Percentiles rank a stretch among this genome's conserved stretches.
Conservation (phyloP, 1,140 invertebrate species). For the Phymastichus coffea region DNA sequence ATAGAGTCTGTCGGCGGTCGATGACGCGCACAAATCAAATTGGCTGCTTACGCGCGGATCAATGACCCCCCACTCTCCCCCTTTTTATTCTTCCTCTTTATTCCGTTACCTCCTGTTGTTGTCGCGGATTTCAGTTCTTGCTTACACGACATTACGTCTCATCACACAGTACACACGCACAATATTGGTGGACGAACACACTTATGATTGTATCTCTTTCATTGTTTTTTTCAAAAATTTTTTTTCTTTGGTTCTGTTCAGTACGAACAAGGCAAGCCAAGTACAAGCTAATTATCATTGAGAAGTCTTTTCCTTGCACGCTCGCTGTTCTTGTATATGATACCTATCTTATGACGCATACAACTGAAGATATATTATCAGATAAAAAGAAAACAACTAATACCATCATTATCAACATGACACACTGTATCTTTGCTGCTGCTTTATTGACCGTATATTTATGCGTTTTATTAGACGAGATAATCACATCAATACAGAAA, state of each 20-base stretch:
- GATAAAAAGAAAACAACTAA: too few relatives aligned
- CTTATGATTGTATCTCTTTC: background rate
- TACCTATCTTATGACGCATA: too few relatives aligned
- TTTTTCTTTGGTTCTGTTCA: slow-evolving; percentile 17
- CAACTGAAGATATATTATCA: too few relatives aligned
- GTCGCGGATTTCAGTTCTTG: background rate
- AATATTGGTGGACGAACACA: background rate
- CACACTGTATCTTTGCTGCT: slow-evolving; percentile 40
- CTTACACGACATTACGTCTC: background rate
- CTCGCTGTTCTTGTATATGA: slow-evolving; percentile 51
- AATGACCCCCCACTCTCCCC: background rate
- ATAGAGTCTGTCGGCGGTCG: too few relatives aligned
- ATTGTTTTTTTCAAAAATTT: slow-evolving; percentile 14
- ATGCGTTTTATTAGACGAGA: slow-evolving; percentile 44
- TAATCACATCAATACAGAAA: background rate
- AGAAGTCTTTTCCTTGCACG: too few relatives aligned
- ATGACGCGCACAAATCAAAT: background rate
- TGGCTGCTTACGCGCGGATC: background rate
- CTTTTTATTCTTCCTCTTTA: background rate
- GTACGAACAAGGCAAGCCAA: slow-evolving; percentile 27
- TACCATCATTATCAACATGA: slow-evolving; percentile 24
- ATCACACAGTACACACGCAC: background rate
- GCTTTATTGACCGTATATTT: slow-evolving; percentile 48
- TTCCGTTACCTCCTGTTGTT: too few relatives aligned
- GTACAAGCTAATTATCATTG: slow-evolving; percentile 21